Base-by-base conservation (phyloP, 1,140 invertebrate genomes). In the Triops longicaudatus region DNA sequence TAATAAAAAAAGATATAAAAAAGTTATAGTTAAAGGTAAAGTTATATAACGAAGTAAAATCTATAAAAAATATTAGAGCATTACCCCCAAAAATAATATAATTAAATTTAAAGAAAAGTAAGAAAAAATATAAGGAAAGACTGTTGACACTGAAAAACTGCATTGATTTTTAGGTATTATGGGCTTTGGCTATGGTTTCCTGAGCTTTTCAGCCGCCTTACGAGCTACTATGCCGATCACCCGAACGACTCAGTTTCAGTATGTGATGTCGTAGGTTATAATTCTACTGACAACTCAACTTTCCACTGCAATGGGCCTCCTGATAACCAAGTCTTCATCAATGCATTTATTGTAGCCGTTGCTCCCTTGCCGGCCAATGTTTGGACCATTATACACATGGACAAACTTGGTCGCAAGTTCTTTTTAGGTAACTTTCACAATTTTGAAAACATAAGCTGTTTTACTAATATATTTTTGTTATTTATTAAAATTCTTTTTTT, bases 111-210 rank as follows among this genome's bases (percentile, higher is more conserved):
- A 76, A 71, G 10, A 14, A 14, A 26, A 22, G 10, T 0, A 41
- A 73, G 31, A 9, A 77, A 14, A 31, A 43, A 78, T 11, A 14
- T 63, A 63, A 72, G 31, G 7, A 71, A 75, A 43, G 44, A 80
- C 22, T 78, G 76, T 31, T 74, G 75, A 76, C 9, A 77, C 31
- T 50, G n/a, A n/a, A n/a, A n/a, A n/a, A n/a, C n/a, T n/a, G n/a
- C n/a, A n/a, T n/a, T n/a, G n/a, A n/a, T 50, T 84, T 84, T 5
- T 81, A 91, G 90, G 78, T 95, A 95, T 82, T 95, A 95, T 81
- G 92, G 92, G 73, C 85, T 94, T 26, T 93, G 94, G 92, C 93
- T 95, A 91, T 95, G 93, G 93, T 95, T 95, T 85, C 93, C 93
- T 0, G 93, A 94, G 84, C 87, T 95, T 79, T 94, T 93, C 85